Evolutionary conservation across 1,140 invertebrate species (phyloP).

Genomic region (Gyrodactylus bullatarudis): DNA sequence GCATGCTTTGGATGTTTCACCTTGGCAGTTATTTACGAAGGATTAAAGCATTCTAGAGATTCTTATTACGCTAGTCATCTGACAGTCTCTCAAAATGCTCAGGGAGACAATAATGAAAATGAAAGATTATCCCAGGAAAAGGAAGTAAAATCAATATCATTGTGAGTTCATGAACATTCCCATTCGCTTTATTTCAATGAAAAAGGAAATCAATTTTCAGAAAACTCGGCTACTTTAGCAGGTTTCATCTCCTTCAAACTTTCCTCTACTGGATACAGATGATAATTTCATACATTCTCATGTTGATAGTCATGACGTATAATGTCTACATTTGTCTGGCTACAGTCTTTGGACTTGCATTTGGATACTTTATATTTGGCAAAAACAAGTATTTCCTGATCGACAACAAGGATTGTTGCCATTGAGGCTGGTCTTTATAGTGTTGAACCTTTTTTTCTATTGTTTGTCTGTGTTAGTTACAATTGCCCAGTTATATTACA

Average conservation of each 20-base stretch:
- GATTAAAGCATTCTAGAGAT: no score
- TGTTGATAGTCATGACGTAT: slow-evolving; percentile 17
- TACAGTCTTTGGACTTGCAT: slow-evolving; percentile 12
- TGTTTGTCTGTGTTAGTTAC: no score
- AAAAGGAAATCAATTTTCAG: not conserved
- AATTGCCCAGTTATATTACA: no score
- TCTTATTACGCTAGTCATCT: no score
- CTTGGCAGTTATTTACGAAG: no score
- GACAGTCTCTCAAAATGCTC: no score
- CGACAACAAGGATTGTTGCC: slow-evolving; percentile 2
- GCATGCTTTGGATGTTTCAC: no score
- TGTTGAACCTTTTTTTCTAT: no score
- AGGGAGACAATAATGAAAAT: no score
- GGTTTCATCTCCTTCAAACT: slow-evolving; percentile 12
- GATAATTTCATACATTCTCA: slow-evolving; percentile 13
- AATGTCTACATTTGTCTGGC: slow-evolving; percentile 15
- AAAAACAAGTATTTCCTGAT: slow-evolving; percentile 9
- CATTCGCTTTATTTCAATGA: not conserved
- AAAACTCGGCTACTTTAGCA: not conserved
- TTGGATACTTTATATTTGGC: slow-evolving; percentile 15
- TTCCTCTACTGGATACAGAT: slow-evolving; percentile 15
- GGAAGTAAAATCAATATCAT: no score
- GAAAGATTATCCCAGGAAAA: no score
- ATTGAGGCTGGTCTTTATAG: not conserved
- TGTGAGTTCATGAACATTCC: not conserved